These are phyloP conservation scores for Girardinichthys multiradiatus DNA, from an alignment of 2,113 vertebrate species.

Conservation along the genomic window DNA sequence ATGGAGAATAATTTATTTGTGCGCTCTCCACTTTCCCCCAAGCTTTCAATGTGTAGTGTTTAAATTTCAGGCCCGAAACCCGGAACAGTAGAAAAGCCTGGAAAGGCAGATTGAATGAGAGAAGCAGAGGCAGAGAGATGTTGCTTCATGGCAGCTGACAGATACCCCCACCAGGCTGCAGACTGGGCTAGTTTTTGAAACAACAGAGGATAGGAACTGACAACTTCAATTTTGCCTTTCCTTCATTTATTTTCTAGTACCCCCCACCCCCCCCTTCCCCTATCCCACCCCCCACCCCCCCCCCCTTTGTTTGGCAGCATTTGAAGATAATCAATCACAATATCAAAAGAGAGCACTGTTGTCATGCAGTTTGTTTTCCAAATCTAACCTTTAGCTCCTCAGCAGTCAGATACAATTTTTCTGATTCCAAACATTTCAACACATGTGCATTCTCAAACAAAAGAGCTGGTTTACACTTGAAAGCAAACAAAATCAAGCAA, in stretches of 20 bases:
- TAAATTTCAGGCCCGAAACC: conserved; percentile 45
- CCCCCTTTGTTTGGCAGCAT: conserved; percentile 53
- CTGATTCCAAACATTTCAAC: conserved; percentile 32
- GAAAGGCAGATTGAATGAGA: conserved; percentile 44
- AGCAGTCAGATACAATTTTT: conserved; percentile 48
- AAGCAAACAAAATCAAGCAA: conserved; percentile 57
- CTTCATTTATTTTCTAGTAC: conserved; percentile 38
- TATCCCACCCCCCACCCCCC: background rate
- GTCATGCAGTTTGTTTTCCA: conserved; percentile 57
- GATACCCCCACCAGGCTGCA: conserved; percentile 68
- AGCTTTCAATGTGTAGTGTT: conserved; percentile 29
- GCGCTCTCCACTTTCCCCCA: conserved; percentile 31
- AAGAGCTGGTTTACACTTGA: background rate
- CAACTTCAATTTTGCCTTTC: conserved; percentile 60
- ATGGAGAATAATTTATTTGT: conserved; percentile 58
- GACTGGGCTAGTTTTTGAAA: conserved; percentile 62
- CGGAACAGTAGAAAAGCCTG: conserved; percentile 42
- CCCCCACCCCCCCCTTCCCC: too few relatives aligned
- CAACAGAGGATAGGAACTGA: conserved; percentile 63
- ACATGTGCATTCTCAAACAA: conserved; percentile 2
- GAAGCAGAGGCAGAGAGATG: conserved; percentile 34
- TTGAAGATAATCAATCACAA: conserved; percentile 64
- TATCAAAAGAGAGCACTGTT: conserved; percentile 58
- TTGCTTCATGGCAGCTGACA: conserved; percentile 46
- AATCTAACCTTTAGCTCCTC: conserved; percentile 48